A percentile compares a stretch with the other conserved stretches of the same genome.
phyloP scores from a whole-genome alignment of 2,113 vertebrate species.

The Thermophis baileyi region DNA sequence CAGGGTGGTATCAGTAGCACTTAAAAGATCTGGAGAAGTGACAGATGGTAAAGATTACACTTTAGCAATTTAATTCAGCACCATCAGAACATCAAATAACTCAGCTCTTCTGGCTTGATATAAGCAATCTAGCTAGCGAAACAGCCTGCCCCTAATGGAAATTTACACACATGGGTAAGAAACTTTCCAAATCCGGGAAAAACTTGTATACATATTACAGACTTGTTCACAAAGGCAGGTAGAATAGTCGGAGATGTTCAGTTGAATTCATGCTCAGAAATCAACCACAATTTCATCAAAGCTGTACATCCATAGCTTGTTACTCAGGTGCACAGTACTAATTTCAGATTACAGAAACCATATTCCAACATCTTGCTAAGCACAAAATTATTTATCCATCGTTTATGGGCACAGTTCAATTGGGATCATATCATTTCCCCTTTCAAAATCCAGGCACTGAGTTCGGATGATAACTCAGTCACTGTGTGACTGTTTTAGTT shows the following conservation, averaged over 20 bases:
- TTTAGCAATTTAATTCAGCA: constrained; percentile 68
- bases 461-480: background rate
- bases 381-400: background rate
- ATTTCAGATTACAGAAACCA: background rate
- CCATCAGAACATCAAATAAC: constrained; percentile 66
- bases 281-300: background rate
- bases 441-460: background rate
- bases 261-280: background rate
- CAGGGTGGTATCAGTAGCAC: constrained; percentile 65
- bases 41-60: constrained; percentile 71
- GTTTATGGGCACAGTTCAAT: background rate
- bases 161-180: constrained; percentile 14
- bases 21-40: constrained; percentile 71
- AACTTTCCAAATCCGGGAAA: background rate
- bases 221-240: background rate
- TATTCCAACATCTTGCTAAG: background rate
- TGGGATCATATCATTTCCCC: background rate
- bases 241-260: background rate
- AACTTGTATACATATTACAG: background rate
- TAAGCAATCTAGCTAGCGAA: constrained; percentile 57
- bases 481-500: background rate
- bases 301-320: background rate
- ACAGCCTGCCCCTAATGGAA: constrained; percentile 31
- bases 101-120: constrained; percentile 52
- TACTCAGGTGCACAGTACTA: background rate